These are phyloP conservation scores for Apodemus sylvaticus DNA, from an alignment of 2,113 vertebrate genomes.

Conservation along the genomic window DNA sequence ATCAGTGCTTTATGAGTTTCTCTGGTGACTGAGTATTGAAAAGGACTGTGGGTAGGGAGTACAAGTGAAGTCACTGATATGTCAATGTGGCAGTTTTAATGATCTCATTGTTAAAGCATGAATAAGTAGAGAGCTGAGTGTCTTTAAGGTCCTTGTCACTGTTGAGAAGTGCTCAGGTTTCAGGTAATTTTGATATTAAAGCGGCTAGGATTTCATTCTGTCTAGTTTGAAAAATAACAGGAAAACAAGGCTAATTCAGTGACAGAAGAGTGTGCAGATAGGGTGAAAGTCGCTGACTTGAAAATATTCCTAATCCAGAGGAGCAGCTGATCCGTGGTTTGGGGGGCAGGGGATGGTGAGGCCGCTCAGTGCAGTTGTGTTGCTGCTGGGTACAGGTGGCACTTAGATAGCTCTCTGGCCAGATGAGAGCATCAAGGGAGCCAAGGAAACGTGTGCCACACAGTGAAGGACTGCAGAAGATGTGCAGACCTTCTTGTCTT, in stretches of 20 bases:
- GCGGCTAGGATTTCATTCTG: neutral
- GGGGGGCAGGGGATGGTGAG: neutral
- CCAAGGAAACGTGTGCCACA: neutral
- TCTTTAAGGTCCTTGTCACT: neutral
- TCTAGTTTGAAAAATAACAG: neutral
- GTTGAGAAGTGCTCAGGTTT: neutral
- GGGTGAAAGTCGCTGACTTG: neutral
- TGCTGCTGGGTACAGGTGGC: neutral
- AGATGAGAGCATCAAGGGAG: neutral
- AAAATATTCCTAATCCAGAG: neutral
- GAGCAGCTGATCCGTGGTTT: neutral
- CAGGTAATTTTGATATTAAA: neutral
- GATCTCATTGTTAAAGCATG: neutral
- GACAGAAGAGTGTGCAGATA: neutral
- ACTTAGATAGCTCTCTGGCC: neutral
- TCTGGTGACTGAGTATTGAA: neutral
- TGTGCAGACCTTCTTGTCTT: slow-evolving; percentile 26
- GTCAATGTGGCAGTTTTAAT: neutral
- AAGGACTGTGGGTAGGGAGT: neutral
- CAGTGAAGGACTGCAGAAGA: neutral
- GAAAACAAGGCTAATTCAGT: neutral
- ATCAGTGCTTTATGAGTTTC: neutral
- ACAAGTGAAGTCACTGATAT: neutral
- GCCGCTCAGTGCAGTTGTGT: neutral
- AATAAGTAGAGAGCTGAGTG: neutral